A percentile compares a stretch with the other conserved stretches of the same genome.
These are phyloP conservation scores for Rana temporaria DNA, from an alignment of 2,113 vertebrate species.

Conservation along the genomic window DNA sequence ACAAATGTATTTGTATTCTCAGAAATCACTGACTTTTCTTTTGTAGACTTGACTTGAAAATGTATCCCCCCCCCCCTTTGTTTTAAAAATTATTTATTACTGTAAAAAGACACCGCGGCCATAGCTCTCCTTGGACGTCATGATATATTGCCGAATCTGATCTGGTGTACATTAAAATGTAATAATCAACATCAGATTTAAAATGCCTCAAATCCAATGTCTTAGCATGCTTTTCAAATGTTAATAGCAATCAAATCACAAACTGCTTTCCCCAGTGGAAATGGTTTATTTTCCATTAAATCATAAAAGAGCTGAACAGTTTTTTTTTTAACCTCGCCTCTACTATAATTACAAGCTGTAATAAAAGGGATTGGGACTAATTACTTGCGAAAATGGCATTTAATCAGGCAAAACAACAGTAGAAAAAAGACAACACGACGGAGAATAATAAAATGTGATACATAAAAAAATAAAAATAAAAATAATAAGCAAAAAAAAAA, in stretches of 20 bases:
- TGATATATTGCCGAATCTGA: conserved; percentile 27
- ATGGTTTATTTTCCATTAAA: not conserved
- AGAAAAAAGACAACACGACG: not conserved
- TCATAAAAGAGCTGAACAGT: conserved; percentile 17
- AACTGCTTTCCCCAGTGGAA: not conserved
- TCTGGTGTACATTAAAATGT: conserved; percentile 59
- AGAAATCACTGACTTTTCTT: conserved; percentile 40
- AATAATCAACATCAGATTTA: conserved; percentile 57
- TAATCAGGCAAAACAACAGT: conserved; percentile 10
- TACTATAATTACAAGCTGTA: conserved; percentile 21
- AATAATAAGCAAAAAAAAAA: too few species aligned
- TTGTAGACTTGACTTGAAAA: conserved; percentile 41
- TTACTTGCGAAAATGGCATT: not conserved
- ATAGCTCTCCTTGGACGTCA: conserved; percentile 47
- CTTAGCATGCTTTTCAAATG: not conserved
- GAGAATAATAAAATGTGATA: too few species aligned
- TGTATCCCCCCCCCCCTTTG: conserved; percentile 7
- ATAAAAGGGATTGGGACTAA: conserved; percentile 21
- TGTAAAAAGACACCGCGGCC: conserved; percentile 59
- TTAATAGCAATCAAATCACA: conserved; percentile 8
- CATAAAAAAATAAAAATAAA: too few species aligned
- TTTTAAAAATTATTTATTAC: conserved; percentile 54
- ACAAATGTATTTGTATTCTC: not conserved
- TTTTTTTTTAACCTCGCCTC: not conserved
- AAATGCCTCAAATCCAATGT: conserved; percentile 43